Percentiles rank a stretch among this genome's conserved stretches.
Evolutionary conservation across 2,888 invertebrate species (phyloP).

Genomic region (Chrysomela aeneicollis): DNA sequence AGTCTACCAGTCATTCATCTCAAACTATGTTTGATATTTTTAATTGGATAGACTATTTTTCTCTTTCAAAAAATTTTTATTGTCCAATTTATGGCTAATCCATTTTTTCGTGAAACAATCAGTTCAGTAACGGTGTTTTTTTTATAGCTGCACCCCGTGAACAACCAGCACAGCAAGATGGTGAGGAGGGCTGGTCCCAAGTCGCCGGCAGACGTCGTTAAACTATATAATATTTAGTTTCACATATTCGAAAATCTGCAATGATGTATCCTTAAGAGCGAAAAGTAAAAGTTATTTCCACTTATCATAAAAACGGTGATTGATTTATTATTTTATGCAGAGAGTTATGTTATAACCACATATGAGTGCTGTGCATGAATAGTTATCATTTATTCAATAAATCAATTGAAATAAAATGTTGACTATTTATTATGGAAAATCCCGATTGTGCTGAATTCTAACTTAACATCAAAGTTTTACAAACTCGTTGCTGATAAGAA

Average conservation of each 20-base stretch:
- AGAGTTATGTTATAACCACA: slow-evolving; percentile 29
- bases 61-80: no score
- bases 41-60: no score
- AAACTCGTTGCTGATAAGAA: no score
- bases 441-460: no score
- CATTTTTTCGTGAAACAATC: no score
- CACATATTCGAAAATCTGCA: neutral
- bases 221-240: slow-evolving; percentile 25
- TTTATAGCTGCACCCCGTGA: slow-evolving; percentile 49
- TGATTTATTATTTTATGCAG: slow-evolving; percentile 33
- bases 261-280: neutral
- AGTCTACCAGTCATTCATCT: no score
- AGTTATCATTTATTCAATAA: slow-evolving; percentile 35
- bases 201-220: slow-evolving; percentile 52
- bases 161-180: slow-evolving; percentile 48
- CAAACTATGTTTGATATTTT: no score
- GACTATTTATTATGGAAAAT: slow-evolving; percentile 7
- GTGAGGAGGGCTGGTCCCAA: slow-evolving; percentile 57
- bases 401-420: neutral
- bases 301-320: slow-evolving; percentile 47
- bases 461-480: no score
- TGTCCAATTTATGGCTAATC: no score
- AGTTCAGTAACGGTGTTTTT: neutral
- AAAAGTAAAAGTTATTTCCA: slow-evolving; percentile 35
- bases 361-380: slow-evolving; percentile 24